phyloP scores from a whole-genome alignment of 2,888 invertebrate species.

The Nebria brevicollis region DNA sequence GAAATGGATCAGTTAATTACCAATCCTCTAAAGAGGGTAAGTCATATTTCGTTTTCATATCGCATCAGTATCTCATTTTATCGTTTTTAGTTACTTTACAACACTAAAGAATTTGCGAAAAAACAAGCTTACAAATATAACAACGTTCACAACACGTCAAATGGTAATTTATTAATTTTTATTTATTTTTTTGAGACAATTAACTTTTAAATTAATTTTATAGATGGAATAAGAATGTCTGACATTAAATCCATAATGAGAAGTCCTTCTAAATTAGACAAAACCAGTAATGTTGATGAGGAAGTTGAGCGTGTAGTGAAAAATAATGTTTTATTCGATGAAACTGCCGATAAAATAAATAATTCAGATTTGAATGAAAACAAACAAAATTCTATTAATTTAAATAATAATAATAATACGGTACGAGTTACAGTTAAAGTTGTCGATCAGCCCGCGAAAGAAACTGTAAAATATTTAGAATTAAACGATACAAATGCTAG shows the following conservation, averaged over 20 bases:
- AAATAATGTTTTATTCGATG: conserved; percentile 34
- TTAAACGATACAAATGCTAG: conserved; percentile 13
- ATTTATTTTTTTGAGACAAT: background rate
- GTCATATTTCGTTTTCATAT: background rate
- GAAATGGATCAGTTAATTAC: conserved; percentile 35
- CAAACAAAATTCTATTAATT: background rate
- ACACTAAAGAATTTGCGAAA: conserved; percentile 23
- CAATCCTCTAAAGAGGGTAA: conserved; percentile 42
- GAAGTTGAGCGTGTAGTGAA: conserved; percentile 21
- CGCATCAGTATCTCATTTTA: background rate
- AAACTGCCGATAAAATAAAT: conserved; percentile 10
- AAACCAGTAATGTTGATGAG: background rate
- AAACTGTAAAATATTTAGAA: conserved; percentile 12
- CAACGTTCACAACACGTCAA: background rate
- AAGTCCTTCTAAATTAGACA: conserved; percentile 14
- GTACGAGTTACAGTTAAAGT: conserved; percentile 24
- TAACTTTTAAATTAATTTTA: conserved; percentile 13
- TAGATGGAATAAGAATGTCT: conserved; percentile 26
- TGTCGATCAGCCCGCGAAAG: conserved; percentile 23
- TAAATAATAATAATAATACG: conserved; percentile 12
- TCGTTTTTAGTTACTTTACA: conserved; percentile 29
- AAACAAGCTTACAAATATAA: conserved; percentile 5
- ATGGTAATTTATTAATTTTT: background rate
- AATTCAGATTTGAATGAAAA: conserved; percentile 21
- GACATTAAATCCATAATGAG: conserved; percentile 27